These are phyloP conservation scores for Diplolepis rosae DNA, from an alignment of 2,888 invertebrate species.

Conservation along the genomic window DNA sequence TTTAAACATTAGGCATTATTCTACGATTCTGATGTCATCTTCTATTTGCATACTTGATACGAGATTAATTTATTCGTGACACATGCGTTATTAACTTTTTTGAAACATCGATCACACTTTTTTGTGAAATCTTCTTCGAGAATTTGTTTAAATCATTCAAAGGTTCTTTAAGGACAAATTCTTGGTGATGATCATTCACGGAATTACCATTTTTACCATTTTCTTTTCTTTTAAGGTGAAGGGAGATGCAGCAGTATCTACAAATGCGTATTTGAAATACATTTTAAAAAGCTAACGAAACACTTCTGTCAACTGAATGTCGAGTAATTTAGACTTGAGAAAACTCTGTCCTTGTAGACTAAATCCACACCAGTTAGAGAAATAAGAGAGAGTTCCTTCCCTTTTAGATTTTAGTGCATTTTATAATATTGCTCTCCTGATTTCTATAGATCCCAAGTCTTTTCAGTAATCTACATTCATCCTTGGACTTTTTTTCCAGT, in stretches of 20 bases:
- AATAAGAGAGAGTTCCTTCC: neutral
- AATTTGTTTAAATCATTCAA: neutral
- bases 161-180: neutral
- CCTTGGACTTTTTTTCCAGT: neutral
- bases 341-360: neutral
- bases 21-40: too few relatives aligned
- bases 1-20: neutral
- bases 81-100: too few relatives aligned
- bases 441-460: neutral
- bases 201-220: neutral
- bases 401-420: neutral
- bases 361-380: neutral
- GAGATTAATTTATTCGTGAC: neutral
- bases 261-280: neutral
- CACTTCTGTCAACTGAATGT: constrained; percentile 6
- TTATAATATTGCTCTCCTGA: neutral
- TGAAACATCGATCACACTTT: neutral
- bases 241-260: neutral
- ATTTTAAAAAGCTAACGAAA: constrained; percentile 13
- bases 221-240: neutral
- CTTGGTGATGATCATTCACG: neutral
- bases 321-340: neutral
- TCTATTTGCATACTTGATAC: too few relatives aligned
- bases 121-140: neutral
- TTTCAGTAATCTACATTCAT: neutral